Base-by-base conservation (phyloP, 2,888 invertebrate genomes). In the Noctua janthe region DNA sequence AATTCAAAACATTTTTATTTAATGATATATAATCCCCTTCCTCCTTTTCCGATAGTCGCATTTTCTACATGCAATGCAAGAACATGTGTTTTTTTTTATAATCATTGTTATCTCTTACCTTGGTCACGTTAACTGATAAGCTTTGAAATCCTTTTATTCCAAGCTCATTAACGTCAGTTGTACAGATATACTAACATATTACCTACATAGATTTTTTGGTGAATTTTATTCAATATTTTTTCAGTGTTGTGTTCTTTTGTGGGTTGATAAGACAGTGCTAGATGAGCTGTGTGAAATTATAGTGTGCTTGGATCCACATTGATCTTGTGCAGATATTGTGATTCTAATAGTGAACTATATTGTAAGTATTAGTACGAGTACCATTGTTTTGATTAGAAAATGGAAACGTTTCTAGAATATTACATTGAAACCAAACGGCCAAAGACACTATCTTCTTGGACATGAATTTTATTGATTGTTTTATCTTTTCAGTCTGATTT, bases 341-440 rank as follows among this genome's bases (percentile, higher is more conserved):
- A 11, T 29, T 43, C 0, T 6, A 49, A 20, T 1, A 74, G 2
- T n/a, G 15, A 47, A 23, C 1, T 17, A 20, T 13, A 39, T 8
- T 47, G 77, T 81, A 56, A 71, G 81, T 84, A 49, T 51, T 73
- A 17, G 62, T 64, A 15, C 35, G 47, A 39, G 23, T 23, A 62
- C 15, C 29, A 29, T 78, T 67, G 15, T 43, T 35, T 15, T 71
- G 13, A 43, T 54, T 35, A 56, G 0, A 51, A 43, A 67, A 62
- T 6, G 4, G 2, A 17, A 8, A 47, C 6, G 0, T 47, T 83
- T 83, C 77, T 62, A 67, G 29, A 80, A 56, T 51, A 39, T 15
- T 3, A 59, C 17, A 17, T 29, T 11, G 39, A 15, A 49, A 47
- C 3, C 23, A 17, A 66, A 66, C 13, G 23, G 23, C 10, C 11